Conservation (phyloP, 1,140 invertebrate genomes). For the Calephelis nemesis region DNA sequence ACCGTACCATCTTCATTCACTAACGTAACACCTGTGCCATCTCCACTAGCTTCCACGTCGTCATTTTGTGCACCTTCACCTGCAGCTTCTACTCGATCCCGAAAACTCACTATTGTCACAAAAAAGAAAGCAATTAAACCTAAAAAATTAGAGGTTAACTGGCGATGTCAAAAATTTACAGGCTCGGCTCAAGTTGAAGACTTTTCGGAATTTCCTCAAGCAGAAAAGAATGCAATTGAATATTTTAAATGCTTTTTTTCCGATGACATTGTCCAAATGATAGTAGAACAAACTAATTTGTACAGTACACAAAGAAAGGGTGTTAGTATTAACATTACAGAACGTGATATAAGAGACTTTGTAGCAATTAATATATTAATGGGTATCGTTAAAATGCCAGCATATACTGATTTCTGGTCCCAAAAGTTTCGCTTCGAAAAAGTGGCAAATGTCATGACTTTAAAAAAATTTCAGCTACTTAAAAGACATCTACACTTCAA, state of each 20-base stretch:
- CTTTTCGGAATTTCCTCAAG: not conserved
- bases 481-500: not conserved
- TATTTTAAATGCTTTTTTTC: constrained; percentile 17
- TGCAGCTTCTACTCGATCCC: not conserved
- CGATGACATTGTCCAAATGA: constrained; percentile 17
- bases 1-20: not conserved
- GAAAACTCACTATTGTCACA: not conserved
- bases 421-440: constrained; percentile 12
- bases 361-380: constrained; percentile 17
- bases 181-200: constrained; percentile 14
- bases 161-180: not conserved
- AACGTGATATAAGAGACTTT: constrained; percentile 17
- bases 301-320: constrained; percentile 8
- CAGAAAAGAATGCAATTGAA: not conserved
- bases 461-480: constrained; percentile 1
- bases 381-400: constrained; percentile 18
- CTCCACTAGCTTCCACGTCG: not conserved
- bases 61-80: not conserved
- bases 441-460: constrained; percentile 10
- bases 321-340: constrained; percentile 10
- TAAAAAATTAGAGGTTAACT: constrained; percentile 1
- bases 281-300: constrained; percentile 16
- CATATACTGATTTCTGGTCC: constrained; percentile 19
- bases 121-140: not conserved
- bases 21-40: not conserved